Conservation (phyloP, 1,140 invertebrate genomes). For the Drepana arcuata region DNA sequence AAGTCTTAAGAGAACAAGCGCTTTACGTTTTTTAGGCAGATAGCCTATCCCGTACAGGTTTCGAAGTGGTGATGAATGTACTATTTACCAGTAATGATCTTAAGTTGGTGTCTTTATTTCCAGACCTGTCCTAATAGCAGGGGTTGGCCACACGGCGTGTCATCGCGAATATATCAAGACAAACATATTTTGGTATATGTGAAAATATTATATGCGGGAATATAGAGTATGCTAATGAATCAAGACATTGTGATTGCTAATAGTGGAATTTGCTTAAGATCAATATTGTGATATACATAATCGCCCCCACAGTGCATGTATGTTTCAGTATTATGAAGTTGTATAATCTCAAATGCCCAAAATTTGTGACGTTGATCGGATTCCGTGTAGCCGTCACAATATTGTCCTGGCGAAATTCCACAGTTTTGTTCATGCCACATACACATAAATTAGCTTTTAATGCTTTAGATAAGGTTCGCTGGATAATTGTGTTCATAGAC, state of each 20-base stretch:
- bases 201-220: slow-evolving; percentile 60
- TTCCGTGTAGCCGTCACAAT: too few species aligned
- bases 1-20: too few species aligned
- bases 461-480: slow-evolving; percentile 69
- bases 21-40: too few species aligned
- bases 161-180: slow-evolving; percentile 63
- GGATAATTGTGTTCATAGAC: slow-evolving; percentile 70
- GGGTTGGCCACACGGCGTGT: slow-evolving; percentile 22
- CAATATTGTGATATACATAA: too few species aligned
- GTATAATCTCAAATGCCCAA: too few species aligned
- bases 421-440: slow-evolving; percentile 60
- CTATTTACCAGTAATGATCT: too few species aligned
- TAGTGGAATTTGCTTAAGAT: slow-evolving; percentile 52
- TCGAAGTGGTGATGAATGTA: too few species aligned
- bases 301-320: too few species aligned
- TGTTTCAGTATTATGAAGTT: too few species aligned
- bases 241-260: slow-evolving; percentile 55
- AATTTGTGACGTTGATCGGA: too few species aligned
- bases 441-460: slow-evolving; percentile 67
- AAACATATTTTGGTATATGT: slow-evolving; percentile 71
- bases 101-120: slow-evolving; percentile 19
- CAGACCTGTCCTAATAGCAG: slow-evolving; percentile 64
- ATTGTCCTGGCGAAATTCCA: slow-evolving; percentile 32
- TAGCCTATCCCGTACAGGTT: too few species aligned
- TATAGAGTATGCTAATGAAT: slow-evolving; percentile 47